Base-by-base conservation (phyloP, 2,113 vertebrate genomes). In the Vicugna pacos region DNA sequence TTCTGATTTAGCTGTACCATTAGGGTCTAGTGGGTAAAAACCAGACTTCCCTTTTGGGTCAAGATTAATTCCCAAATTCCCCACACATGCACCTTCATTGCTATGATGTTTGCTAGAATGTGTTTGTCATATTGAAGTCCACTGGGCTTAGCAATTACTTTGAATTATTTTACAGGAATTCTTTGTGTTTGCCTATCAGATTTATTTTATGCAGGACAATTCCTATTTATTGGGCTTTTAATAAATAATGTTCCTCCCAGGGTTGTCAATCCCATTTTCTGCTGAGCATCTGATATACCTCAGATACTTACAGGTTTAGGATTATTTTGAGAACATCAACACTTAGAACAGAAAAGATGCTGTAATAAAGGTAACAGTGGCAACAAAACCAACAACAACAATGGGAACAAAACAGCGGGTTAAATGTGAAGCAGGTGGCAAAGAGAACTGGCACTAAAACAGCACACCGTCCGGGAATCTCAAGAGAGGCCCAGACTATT, bases 351-450 rank as follows among this genome's bases (percentile, higher is more conserved):
- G 73, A 82, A 75, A 62, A 26, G 30, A 75, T 50, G 22, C 3
- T 83, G 26, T 62, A 69, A n/a, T 58, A 93, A 80, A 94, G 58
- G 24, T 8, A 97, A 72, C 8, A 76, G 50, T 38, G 52, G 83
- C 28, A 89, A 77, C 15, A 72, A 75, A 84, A n/a, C 56, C 90
- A 56, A 52, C 72, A 8, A 3, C 12, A 85, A 24, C 12, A 77
- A 32, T 54, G 22, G 24, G 5, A 48, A 32, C 3, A 73, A 87
- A 80, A 35, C 69, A 19, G 15, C 11, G 89, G 69, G 62, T 70
- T 80, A 58, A 62, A 56, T 80, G 32, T 32, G 67, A 89, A 97
- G 75, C 32, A 93, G 72, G 48, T 93, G 76, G 73, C 85, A 97
- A 93, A 92, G 70, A 69, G 42, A 93, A 93, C 81, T 69, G 15